Evolutionary conservation across 2,888 invertebrate genomes (phyloP), one percentile per base, ranked within the genome.

Genomic region (Boloria selene): DNA sequence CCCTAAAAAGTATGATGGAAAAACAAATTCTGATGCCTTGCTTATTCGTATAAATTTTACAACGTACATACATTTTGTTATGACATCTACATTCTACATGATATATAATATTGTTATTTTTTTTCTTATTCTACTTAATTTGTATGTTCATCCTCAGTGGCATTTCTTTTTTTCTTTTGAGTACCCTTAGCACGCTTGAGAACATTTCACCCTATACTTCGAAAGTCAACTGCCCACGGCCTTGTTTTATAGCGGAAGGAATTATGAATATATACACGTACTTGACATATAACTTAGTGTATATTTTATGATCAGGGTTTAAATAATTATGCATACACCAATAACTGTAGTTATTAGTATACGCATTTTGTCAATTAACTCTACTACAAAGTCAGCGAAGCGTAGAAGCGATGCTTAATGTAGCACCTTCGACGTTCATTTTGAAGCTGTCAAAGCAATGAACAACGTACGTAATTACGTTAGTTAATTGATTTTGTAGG

Each of bases 401-500:
- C 38, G 18, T n/a, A 47, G 45, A 50, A 70, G 54, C 59, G 47
- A n/a, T 66, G 54, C 38, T 63, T 58, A 64, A 66, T 73, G 72
- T 75, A 74, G 74, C 73, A 66, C 72, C 69, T 70, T 69, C 71
- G 67, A 73, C 56, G 55, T 73, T 75, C 77, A 75, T 77, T 73
- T 74, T 71, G 70, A 76, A 79, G 71, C 79, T 75, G 80, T 82
- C 84, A 81, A 79, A 81, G 59, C 82, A 78, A 78, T 78, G 80
- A 79, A 79, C 79, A 77, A 80, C 60, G 59, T 66, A 64, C 56
- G 64, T 68, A 70, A 71, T 68, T 71, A 70, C 64, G 52, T 51
- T 53, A 50, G 42, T 50, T 52, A 70, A 70, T 71, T 70, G 68
- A 68, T 71, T 71, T 64, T 58, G 67, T 59, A 69, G 50, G 60